Base-by-base conservation (phyloP, 1,140 invertebrate genomes). In the Mamestra configurata region DNA sequence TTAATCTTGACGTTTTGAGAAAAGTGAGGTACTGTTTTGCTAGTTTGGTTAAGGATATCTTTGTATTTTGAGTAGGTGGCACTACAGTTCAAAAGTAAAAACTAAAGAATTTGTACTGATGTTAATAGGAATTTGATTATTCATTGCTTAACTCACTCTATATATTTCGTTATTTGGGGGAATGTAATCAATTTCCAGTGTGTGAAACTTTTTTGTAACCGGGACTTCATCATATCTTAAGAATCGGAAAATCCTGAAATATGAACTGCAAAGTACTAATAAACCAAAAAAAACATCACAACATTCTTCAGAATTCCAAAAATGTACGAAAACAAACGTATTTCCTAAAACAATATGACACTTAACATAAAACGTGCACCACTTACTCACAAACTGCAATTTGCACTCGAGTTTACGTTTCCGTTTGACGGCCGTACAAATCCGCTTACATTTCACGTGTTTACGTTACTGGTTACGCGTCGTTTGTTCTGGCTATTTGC, bases 371-470 rank as follows among this genome's bases (percentile, higher is more conserved):
- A 73, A 73, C 53, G 51, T n/a, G 35, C n/a, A 78, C 35, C 37
- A 40, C 27, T 27, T 76, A 77, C 31, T 66, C 59, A 66, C 75
- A 40, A 77, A 46, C 11, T 51, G 43, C 43, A 77, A 77, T 77
- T 77, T 18, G 43, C 43, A 20, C 57, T 40, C 22, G 40, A 64
- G 59, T 77, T 77, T 53, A 77, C 75, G 75, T 77, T 77, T 66
- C 53, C 75, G 75, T 66, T 68, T 66, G 59, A 55, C 75, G 75
- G 61, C 43, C 59, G 75, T 68, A 61, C 31, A 77, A 77, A 77
- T 77, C 59, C 75, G 46, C 77, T 55, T 72, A 79, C 53, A 61
- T 71, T 72, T 68, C 59, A 79, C 49, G 66, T 79, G 77, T 79
- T 79, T 79, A 79, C 77, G 51, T 64, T 57, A 72, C 43, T 27